Percentiles rank a stretch among this genome's conserved stretches.
Conservation (phyloP, 1,140 invertebrate species). For the Temnothorax nylanderi region DNA sequence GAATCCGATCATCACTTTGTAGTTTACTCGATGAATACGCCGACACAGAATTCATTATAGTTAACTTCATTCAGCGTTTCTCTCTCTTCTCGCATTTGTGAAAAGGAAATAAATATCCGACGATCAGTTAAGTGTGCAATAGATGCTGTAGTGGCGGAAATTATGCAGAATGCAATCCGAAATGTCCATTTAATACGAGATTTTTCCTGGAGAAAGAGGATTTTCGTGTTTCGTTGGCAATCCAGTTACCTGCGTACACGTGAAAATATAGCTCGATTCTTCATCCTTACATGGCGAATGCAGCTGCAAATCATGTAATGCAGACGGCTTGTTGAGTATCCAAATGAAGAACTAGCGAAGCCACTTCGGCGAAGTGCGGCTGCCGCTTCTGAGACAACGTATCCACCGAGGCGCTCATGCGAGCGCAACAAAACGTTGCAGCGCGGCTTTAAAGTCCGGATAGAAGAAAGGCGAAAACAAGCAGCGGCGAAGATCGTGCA, state of each 20-base stretch:
- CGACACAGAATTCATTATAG: not conserved
- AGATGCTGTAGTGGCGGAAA: not conserved
- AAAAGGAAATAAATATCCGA: not conserved
- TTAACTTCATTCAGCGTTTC: not conserved
- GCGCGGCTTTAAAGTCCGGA: constrained; percentile 28
- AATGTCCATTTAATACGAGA: not conserved
- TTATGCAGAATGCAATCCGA: constrained; percentile 30
- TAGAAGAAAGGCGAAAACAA: not conserved
- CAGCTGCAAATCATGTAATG: constrained; percentile 24
- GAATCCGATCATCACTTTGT: not conserved
- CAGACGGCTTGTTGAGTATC: constrained; percentile 34
- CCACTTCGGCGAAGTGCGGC: constrained; percentile 33
- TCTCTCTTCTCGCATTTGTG: not conserved
- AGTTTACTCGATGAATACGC: not conserved
- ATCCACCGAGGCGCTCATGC: constrained; percentile 16
- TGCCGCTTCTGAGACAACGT: not conserved
- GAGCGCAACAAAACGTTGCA: constrained; percentile 42
- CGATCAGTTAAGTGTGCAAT: not conserved
- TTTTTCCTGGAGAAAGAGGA: constrained; percentile 33
- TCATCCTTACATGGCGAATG: constrained; percentile 10
- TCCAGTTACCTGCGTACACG: not conserved
- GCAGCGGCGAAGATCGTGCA: constrained; percentile 32
- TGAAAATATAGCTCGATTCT: not conserved
- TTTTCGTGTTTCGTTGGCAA: constrained; percentile 34
- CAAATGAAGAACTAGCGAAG: constrained; percentile 63